Base-by-base conservation (phyloP, 2,797 vertebrate species). In the Lerista edwardsae region DNA sequence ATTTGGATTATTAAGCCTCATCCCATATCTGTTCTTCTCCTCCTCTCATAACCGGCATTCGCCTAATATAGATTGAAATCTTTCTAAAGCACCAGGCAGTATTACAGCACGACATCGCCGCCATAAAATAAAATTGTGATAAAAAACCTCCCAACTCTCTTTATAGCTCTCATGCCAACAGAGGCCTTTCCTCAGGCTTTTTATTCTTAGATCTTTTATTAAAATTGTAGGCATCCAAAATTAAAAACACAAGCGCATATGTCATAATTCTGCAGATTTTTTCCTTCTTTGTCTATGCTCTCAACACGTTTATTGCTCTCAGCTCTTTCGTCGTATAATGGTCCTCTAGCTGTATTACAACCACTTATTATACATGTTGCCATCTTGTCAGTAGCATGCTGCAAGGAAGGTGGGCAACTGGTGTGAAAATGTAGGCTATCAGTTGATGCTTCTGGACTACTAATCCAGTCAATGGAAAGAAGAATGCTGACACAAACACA, bases 41-140 rank as follows among this genome's bases (percentile, higher is more conserved):
- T 72, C 55, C 55, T 76, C 73, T 81, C 77, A 80, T 75, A 79
- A 69, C n/a, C 55, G 39, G 73, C 36, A 81, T 86, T 86, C 76
- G 73, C 62, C 79, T 81, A 81, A 81, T 81, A 76, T 51, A 86
- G 55, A 75, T 59, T 79, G 57, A 79, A 84, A 84, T 79, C 51
- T 29, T 31, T 4, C 14, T 25, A 27, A 76, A 80, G 51, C 1
- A 27, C 44, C 51, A 39, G 1, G 0, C 27, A 2, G 0, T 11
- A 12, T 55, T 11, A 29, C 15, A 27, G 51, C 47, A 61, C 77
- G 73, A 80, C 71, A 85, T 39, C 80, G 75, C 69, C 61, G 79
- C 23, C 31, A 74, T 79, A 73, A 9, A 31, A 57, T 41, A 7
- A 55, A 44, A 59, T 23, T 68, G 55, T 8, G 3, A 3, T 1